These are phyloP conservation scores for Euplexia lucipara DNA, from an alignment of 2,888 invertebrate species.

Conservation along the genomic window DNA sequence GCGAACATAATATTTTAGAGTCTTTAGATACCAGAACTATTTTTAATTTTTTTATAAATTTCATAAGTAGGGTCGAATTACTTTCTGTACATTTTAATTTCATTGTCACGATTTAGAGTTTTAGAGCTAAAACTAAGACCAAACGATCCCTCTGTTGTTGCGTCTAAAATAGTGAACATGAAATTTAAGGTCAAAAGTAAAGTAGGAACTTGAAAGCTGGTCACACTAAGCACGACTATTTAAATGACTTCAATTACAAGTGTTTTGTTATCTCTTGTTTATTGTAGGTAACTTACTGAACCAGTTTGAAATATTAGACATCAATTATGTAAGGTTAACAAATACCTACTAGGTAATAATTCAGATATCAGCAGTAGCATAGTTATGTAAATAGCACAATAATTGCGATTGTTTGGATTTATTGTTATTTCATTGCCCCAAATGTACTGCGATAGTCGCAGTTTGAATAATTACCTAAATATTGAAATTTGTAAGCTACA, in stretches of 20 bases:
- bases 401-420: conserved; percentile 44
- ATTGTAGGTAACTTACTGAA: neutral
- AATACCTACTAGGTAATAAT: conserved; percentile 18
- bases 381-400: conserved; percentile 44
- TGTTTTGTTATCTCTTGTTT: conserved; percentile 20
- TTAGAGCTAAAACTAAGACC: too few relatives aligned
- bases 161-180: neutral
- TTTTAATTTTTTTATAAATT: too few relatives aligned
- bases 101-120: too few relatives aligned
- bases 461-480: conserved; percentile 23
- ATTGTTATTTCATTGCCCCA: conserved; percentile 34
- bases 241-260: conserved; percentile 11
- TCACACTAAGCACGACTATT: neutral
- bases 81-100: too few relatives aligned
- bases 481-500: conserved; percentile 10
- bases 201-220: neutral
- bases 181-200: neutral
- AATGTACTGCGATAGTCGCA: conserved; percentile 28
- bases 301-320: conserved; percentile 14
- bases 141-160: too few relatives aligned
- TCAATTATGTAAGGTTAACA: conserved; percentile 16
- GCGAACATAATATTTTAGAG: too few relatives aligned
- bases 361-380: conserved; percentile 3
- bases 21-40: too few relatives aligned
- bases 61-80: too few relatives aligned